These are phyloP conservation scores for Drosophila pruinosa DNA, from an alignment of 1,140 invertebrate genomes.

Conservation along the genomic window DNA sequence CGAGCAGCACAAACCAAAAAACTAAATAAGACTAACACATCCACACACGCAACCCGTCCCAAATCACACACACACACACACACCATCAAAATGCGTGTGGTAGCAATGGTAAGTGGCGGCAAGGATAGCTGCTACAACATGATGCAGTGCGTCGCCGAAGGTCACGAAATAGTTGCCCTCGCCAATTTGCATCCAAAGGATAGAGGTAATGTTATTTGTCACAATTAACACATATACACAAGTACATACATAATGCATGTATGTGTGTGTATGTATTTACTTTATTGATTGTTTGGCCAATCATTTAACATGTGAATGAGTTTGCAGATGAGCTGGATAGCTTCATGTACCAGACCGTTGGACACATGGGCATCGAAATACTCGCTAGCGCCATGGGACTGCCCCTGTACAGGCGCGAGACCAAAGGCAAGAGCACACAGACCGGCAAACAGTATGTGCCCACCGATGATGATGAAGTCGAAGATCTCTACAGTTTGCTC, in stretches of 20 bases:
- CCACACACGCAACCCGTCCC: background rate
- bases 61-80: background rate
- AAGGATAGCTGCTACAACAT: conserved; percentile 99
- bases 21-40: conserved; percentile 27
- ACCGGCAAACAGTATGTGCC: conserved; percentile 92
- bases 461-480: conserved; percentile 98
- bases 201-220: conserved; percentile 86
- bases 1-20: conserved; percentile 68
- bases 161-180: conserved; percentile 97
- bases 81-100: conserved; percentile 89
- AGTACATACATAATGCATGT: background rate
- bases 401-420: conserved; percentile 93
- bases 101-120: conserved; percentile 96
- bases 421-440: conserved; percentile 91
- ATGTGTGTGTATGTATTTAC: background rate
- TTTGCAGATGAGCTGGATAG: conserved; percentile 96
- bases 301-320: conserved; percentile 49
- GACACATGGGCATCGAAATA: conserved; percentile 95
- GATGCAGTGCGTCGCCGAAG: conserved; percentile 97
- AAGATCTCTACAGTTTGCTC: conserved; percentile 96
- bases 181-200: conserved; percentile 96
- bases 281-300: conserved; percentile 10
- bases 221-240: background rate
- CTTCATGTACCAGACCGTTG: conserved; percentile 99
- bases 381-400: conserved; percentile 97